These are phyloP conservation scores for Aphelinus atriplicis DNA, from an alignment of 1,140 invertebrate species.

Conservation along the genomic window DNA sequence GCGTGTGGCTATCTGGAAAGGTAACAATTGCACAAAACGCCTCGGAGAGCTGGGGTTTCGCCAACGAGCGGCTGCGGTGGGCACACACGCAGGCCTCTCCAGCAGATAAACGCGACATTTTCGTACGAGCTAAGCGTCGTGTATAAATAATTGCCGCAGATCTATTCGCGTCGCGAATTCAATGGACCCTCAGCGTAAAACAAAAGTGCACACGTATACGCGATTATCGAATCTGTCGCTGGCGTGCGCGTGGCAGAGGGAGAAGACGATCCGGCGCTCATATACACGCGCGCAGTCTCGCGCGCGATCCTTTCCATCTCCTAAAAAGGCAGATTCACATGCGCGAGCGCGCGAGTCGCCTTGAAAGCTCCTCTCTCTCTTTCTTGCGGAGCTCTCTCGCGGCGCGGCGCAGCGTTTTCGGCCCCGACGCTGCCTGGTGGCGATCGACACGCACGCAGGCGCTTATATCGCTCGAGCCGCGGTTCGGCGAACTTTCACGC, in stretches of 20 bases:
- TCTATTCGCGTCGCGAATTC: background rate
- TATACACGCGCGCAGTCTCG: no score
- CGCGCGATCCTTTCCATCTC: background rate
- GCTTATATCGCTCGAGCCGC: no score
- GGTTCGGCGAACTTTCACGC: slow-evolving; percentile 42
- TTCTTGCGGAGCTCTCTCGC: no score
- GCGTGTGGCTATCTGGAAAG: slow-evolving; percentile 16
- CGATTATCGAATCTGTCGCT: no score
- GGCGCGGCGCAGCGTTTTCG: background rate
- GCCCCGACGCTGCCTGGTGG: background rate
- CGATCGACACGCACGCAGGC: background rate
- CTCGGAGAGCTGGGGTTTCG: slow-evolving; percentile 9
- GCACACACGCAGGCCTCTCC: background rate
- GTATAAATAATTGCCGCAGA: slow-evolving; percentile 8
- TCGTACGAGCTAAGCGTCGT: background rate
- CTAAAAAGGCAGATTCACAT: slow-evolving; percentile 20
- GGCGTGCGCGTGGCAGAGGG: background rate
- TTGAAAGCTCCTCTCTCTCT: slow-evolving; percentile 1
- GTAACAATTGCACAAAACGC: slow-evolving; percentile 29
- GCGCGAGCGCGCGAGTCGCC: background rate
- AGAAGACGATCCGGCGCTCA: no score
- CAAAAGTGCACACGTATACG: no score
- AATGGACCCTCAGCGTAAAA: background rate
- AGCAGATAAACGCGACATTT: slow-evolving; percentile 24
- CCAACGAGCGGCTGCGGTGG: background rate